Evolutionary conservation across 2,113 vertebrate genomes (phyloP), one percentile per base, ranked within the genome.

Genomic region (Catharus bicknelli): DNA sequence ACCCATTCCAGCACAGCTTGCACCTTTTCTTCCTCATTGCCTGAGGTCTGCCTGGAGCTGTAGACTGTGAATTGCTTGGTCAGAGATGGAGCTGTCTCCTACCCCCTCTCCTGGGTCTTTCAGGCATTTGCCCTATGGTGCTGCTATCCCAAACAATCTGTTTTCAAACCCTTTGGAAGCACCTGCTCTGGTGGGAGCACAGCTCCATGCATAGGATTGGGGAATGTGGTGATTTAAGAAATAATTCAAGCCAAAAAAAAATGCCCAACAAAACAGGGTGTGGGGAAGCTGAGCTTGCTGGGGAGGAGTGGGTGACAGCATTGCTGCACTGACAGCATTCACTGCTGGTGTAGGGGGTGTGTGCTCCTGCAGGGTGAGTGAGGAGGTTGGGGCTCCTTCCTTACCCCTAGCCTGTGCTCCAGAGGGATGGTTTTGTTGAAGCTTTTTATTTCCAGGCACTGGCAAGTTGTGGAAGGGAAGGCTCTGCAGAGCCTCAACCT

Each of bases 31-130:
- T 50, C 16, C 29, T 67, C 36, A 12, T 15, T 80, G 66, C 53
- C 23, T 59, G 76, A 72, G 45, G 50, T 85, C 73, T 79, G 40
- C 72, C 43, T 62, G 53, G 47, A 86, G 64, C 77, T 53, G 3
- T 18, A 10, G 83, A 3, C 70, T 47, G 34, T 16, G 62, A 34
- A 7, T 23, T 0, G 2, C 64, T 81, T 22, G 2, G 2, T 30
- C 45, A 32, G 67, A 61, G 47, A 64, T 74, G 55, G n/a, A 67
- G 18, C 34, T 77, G 76, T 57, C 82, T 93, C 58, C 27, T 90
- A 90, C 90, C 93, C 94, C 76, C 70, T 92, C 85, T 92, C 89
- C 83, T 3, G 66, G 59, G 78, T 66, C 40, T 12, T 63, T 54
- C 11, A 51, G 13, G 74, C 27, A 10, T 74, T 90, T 94, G 86